Base-by-base conservation (phyloP, 2,113 vertebrate genomes). In the Myotis davidii region DNA sequence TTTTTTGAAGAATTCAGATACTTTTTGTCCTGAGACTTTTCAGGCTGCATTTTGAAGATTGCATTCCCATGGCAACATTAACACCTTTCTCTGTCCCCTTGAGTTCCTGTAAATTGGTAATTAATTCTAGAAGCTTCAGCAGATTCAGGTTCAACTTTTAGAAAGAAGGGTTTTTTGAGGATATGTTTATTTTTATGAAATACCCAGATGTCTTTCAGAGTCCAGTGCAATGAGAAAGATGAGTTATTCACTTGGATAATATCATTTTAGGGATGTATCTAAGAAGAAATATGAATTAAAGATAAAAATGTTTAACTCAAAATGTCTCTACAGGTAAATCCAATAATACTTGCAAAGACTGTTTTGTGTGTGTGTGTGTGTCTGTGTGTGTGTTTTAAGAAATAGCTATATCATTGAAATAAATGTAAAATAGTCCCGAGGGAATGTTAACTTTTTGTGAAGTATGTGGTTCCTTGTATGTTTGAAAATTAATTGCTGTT, bases 121-220 rank as follows among this genome's bases (percentile, higher is more conserved):
- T 45, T 59, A 67, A 14, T 64, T 76, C 34, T 52, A 85, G 2
- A 65, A 10, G 1, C 16, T 76, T 90, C 21, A 91, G n/a, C 16
- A 95, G 65, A 88, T 64, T 74, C 18, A 56, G 12, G 17, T 39
- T 92, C 13, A 77, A 86, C 8, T 86, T 82, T 86, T 73, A 85
- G 9, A 23, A 90, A 74, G 11, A 82, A 67, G 61, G 48, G 42
- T 29, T 27, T 27, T 50, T 79, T 64, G 14, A 61, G 9, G 23
- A 39, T 39, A 77, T 81, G 67, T 74, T 87, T 93, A 61, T 29
- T 87, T 85, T 91, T 82, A 88, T 50, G 5, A 88, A 61, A 39
- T 7, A 77, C 13, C 50, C n/a, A 90, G 37, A 56, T 61, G 27
- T 79, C 14, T 83, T 93, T 87, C 56, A 73, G 20, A 50, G 6